Base-by-base conservation (phyloP, 2,888 invertebrate genomes). In the Eurytoma adleriae region DNA sequence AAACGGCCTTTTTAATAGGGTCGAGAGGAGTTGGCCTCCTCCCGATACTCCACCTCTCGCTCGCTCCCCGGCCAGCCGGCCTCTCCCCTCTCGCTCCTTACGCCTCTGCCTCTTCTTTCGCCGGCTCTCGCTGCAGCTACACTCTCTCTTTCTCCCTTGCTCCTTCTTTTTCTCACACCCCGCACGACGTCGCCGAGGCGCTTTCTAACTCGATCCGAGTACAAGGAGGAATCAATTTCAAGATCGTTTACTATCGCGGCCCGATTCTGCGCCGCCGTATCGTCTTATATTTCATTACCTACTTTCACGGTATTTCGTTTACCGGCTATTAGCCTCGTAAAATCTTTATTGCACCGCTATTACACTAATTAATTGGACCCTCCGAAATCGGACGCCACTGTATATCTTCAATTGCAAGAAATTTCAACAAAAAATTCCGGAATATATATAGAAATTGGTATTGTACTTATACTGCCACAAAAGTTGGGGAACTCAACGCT, bases 1-100 rank as follows among this genome's bases (percentile, higher is more conserved):
- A 90, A 90, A 90, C 90, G 89, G 90, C 89, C 89, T 90, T 90
- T 90, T 90, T 90, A 90, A 90, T 90, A 90, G 90, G 89, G 88
- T 88, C 88, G 86, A 88, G 86, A 88, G 87, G 87, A 87, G 87
- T 85, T 85, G 86, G 86, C 84, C 84, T 84, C 75, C 80, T 80
- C 72, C 75, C 80, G 70, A 71, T 80, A 73, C 66, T 61, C 59
- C 54, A 73, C 30, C 56, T 76, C 71, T 61, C 66, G 64, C 50
- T 24, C 62, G 57, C 54, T 61, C 64, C 40, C 10, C 40, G 40
- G 40, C 40, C 67, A 48, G 67, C 12, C 20, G 16, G 2, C 69
- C 71, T 73, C 69, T 64, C 40, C 18, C 68, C 24, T 59, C 62
- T 69, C 64, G 48, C 67, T 40, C 59, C 4, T 52, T 27, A 24